Evolutionary conservation across 92 coral and sea anemone species (phyloP).

Genomic region (Galaxea fascicularis): DNA sequence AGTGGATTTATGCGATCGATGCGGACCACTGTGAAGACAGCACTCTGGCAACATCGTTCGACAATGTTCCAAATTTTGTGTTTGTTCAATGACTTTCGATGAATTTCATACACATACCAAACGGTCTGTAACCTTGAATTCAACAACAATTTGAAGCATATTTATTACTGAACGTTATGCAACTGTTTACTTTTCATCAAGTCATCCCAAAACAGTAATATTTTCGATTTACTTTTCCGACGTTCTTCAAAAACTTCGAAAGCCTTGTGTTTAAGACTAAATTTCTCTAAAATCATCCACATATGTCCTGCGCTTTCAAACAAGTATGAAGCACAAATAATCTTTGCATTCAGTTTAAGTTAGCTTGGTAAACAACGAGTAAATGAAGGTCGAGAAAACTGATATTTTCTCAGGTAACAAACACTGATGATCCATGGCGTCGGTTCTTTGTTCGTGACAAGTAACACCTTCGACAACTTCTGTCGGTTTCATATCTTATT

Average conservation of each 20-base stretch:
- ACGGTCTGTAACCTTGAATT: neutral
- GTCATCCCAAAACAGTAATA: neutral
- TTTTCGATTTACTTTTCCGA: slow-evolving; percentile 5
- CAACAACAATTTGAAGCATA: neutral
- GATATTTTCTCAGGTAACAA: slow-evolving; percentile 15
- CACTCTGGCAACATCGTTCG: neutral
- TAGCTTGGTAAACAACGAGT: neutral
- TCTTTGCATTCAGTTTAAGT: neutral
- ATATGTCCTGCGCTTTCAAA: neutral
- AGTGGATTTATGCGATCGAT: neutral
- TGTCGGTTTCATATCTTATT: neutral
- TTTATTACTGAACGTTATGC: neutral
- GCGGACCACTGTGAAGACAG: slow-evolving; percentile 74
- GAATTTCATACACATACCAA: neutral
- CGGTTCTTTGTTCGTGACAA: neutral
- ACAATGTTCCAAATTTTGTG: slow-evolving; percentile 39
- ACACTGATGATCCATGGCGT: slow-evolving; percentile 13
- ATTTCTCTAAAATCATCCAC: neutral
- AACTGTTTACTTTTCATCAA: neutral
- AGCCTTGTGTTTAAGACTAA: neutral
- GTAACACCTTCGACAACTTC: neutral
- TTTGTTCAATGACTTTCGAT: slow-evolving; percentile 25
- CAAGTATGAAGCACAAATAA: neutral
- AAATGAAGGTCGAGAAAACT: neutral
- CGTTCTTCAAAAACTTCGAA: neutral